Percentiles rank a stretch among this genome's conserved stretches.
Evolutionary conservation across 1,140 invertebrate species (phyloP).

Genomic region (Thaumetopoea pityocampa): DNA sequence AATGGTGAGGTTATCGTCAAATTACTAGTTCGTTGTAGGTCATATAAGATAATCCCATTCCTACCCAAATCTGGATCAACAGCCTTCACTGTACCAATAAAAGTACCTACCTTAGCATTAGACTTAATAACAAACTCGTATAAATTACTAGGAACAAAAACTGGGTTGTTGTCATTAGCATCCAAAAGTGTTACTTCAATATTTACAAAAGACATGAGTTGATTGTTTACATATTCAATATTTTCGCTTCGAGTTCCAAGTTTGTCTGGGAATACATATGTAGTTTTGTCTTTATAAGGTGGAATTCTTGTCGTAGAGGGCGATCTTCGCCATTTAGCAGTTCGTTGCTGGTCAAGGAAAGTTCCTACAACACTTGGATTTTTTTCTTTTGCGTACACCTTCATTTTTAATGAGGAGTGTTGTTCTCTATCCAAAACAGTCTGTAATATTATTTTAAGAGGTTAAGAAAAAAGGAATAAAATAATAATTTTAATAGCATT

Average conservation of each 20-base stretch:
- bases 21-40: constrained; percentile 83
- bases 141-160: constrained; percentile 87
- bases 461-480: constrained; percentile 1
- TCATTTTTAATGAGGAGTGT: constrained; percentile 81
- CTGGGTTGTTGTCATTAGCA: constrained; percentile 92
- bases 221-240: constrained; percentile 57
- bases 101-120: constrained; percentile 80
- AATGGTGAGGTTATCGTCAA: constrained; percentile 81
- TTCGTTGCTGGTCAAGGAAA: constrained; percentile 50
- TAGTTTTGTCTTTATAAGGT: constrained; percentile 55
- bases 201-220: constrained; percentile 79
- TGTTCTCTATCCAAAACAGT: constrained; percentile 87
- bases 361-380: constrained; percentile 77
- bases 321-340: constrained; percentile 55
- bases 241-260: constrained; percentile 58
- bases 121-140: constrained; percentile 85
- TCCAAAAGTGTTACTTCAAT: constrained; percentile 89
- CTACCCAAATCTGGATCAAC: constrained; percentile 87
- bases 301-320: constrained; percentile 26
- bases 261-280: constrained; percentile 71
- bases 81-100: constrained; percentile 86
- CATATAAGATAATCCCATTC: constrained; percentile 88
- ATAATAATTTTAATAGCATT: too few relatives aligned
- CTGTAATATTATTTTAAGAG: constrained; percentile 60
- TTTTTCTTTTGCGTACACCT: constrained; percentile 86